These are phyloP conservation scores for Malurus elegans DNA, from an alignment of 2,113 vertebrate genomes.

Conservation along the genomic window DNA sequence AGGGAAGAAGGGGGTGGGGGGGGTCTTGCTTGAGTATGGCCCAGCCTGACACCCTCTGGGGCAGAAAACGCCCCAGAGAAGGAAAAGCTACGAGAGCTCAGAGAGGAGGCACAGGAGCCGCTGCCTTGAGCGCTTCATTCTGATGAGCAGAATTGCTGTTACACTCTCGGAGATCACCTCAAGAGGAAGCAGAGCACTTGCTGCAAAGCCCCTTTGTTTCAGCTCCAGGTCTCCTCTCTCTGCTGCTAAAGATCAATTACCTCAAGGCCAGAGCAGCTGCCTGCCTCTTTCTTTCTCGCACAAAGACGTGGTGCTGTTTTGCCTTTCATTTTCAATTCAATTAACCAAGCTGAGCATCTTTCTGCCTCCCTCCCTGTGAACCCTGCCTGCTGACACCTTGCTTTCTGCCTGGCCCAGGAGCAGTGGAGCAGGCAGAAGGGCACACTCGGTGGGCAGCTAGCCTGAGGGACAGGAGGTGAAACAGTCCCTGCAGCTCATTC, in stretches of 20 bases:
- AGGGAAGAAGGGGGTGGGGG: rapidly evolving
- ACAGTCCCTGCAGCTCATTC: not conserved
- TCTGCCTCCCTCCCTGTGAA: rapidly evolving
- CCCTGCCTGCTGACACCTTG: not conserved
- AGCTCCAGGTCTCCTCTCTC: not conserved
- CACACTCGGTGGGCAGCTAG: rapidly evolving
- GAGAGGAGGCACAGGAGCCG: not conserved
- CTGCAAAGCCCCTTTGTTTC: not conserved
- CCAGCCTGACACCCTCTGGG: rapidly evolving
- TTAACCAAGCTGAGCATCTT: not conserved
- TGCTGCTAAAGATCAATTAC: not conserved
- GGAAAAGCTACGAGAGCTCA: not conserved
- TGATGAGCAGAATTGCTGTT: not conserved
- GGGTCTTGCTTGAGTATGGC: not conserved
- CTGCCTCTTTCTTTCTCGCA: not conserved
- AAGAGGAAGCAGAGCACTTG: not conserved
- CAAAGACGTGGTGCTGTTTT: not conserved
- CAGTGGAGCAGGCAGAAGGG: not conserved
- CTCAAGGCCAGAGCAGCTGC: not conserved
- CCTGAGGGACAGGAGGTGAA: rapidly evolving
- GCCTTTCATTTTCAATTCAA: slow-evolving; percentile 2
- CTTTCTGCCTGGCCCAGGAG: not conserved
- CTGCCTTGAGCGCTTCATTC: not conserved
- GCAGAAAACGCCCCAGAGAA: not conserved
- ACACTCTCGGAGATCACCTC: rapidly evolving